Evolutionary conservation across 2,888 invertebrate genomes (phyloP).

Genomic region (Aphidoletes aphidimyza): DNA sequence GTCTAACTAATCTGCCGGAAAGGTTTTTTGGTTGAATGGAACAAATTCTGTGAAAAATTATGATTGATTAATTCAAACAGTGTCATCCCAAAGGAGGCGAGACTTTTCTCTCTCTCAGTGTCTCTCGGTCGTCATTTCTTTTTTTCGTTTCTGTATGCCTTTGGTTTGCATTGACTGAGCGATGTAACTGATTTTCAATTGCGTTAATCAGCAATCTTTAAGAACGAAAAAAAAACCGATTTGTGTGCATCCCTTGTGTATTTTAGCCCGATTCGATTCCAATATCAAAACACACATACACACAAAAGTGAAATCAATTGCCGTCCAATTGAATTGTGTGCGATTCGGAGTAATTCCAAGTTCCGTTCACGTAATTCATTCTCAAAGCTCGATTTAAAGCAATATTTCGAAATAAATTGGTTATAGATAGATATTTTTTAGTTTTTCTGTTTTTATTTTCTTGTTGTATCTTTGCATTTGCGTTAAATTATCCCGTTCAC

Average conservation of each 20-base stretch:
- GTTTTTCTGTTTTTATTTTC: no score
- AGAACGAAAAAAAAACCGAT: neutral
- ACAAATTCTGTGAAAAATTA: slow-evolving; percentile 39
- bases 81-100: neutral
- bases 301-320: no score
- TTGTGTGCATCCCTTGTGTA: no score
- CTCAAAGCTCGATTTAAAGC: neutral
- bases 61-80: neutral
- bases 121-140: no score
- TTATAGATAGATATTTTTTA: no score
- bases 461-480: neutral
- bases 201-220: no score
- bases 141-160: neutral
- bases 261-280: no score
- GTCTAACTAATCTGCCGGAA: slow-evolving; percentile 13
- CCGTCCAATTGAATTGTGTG: no score
- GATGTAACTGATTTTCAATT: neutral
- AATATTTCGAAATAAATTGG: neutral
- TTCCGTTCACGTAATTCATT: no score
- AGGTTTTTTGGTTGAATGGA: neutral
- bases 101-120: no score
- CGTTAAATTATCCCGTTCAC: slow-evolving; percentile 19
- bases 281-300: no score
- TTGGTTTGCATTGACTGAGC: neutral
- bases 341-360: no score